Conservation (phyloP, 1,140 invertebrate genomes). For the Diorhabda sublineata region DNA sequence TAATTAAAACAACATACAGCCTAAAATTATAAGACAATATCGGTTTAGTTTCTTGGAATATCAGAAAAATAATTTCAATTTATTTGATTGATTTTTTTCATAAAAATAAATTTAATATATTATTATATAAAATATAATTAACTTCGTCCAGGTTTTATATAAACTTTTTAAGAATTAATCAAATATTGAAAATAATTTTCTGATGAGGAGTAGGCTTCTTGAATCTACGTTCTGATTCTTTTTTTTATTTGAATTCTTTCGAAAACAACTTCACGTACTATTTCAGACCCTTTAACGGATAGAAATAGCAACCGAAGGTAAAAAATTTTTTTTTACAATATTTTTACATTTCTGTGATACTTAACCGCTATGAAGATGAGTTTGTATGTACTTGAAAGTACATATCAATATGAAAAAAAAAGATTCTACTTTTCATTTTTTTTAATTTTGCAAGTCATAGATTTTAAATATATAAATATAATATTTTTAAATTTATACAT, state of each 20-base stretch:
- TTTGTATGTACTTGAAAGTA: conserved; percentile 22
- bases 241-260: not conserved
- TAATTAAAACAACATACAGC: too few species aligned
- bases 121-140: not conserved
- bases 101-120: not conserved
- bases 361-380: conserved; percentile 33
- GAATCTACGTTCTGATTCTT: not conserved
- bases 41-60: not conserved
- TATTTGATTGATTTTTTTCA: conserved; percentile 1
- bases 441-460: conserved; percentile 29
- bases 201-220: not conserved
- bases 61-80: not conserved
- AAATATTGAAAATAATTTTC: too few species aligned
- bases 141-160: too few species aligned
- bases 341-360: conserved; percentile 43
- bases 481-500: conserved; percentile 24
- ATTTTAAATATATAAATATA: conserved; percentile 14
- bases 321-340: conserved; percentile 29
- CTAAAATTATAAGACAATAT: too few species aligned
- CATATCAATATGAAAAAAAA: conserved; percentile 18
- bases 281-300: conserved; percentile 4
- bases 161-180: too few species aligned
- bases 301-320: conserved; percentile 19
- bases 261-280: conserved; percentile 7
- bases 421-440: conserved; percentile 27